Percentiles rank a stretch among this genome's conserved stretches.
phyloP scores from a whole-genome alignment of 2,888 invertebrate genomes.

The Endomychus coccineus region DNA sequence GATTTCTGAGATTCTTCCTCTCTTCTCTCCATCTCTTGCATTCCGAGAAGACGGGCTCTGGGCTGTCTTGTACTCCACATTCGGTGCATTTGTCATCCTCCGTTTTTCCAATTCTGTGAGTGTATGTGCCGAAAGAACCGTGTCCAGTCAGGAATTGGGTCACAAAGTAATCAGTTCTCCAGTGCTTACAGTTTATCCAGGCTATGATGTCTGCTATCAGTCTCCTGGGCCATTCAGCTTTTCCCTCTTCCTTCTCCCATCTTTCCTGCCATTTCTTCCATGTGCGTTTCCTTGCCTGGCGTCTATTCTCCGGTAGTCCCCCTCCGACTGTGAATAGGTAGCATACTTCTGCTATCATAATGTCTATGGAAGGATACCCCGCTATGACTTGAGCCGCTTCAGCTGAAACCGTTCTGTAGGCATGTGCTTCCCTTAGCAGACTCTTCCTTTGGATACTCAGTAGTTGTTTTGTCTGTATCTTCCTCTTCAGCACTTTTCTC shows the following conservation, averaged over 20 bases:
- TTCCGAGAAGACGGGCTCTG: slow-evolving; percentile 2
- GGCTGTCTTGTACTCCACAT: background rate
- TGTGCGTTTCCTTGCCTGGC: slow-evolving; percentile 4
- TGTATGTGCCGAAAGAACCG: slow-evolving; percentile 20
- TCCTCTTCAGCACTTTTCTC: slow-evolving; percentile 2
- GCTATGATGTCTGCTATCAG: slow-evolving; percentile 1
- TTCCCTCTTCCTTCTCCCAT: slow-evolving; percentile 7
- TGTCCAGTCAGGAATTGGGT: slow-evolving; percentile 23
- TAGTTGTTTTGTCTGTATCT: slow-evolving; percentile 5
- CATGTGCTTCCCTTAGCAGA: slow-evolving; percentile 2
- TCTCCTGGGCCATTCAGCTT: background rate
- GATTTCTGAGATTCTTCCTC: background rate
- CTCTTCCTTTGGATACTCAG: slow-evolving; percentile 8
- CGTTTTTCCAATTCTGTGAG: slow-evolving; percentile 17
- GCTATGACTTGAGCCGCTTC: slow-evolving; percentile 13
- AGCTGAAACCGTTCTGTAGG: slow-evolving; percentile 16
- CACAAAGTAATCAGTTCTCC: slow-evolving; percentile 17
- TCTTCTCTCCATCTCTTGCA: slow-evolving; percentile 5
- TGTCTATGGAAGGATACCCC: slow-evolving; percentile 12
- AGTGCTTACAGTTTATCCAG: background rate
- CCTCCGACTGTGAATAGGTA: background rate
- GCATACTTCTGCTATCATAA: slow-evolving; percentile 8
- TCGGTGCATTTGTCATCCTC: background rate
- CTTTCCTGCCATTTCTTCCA: slow-evolving; percentile 13
- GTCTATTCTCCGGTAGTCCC: background rate